A percentile compares a stretch with the other conserved stretches of the same genome.
phyloP scores from a whole-genome alignment of 2,113 vertebrate species.

The Sakesphorus luctuosus region DNA sequence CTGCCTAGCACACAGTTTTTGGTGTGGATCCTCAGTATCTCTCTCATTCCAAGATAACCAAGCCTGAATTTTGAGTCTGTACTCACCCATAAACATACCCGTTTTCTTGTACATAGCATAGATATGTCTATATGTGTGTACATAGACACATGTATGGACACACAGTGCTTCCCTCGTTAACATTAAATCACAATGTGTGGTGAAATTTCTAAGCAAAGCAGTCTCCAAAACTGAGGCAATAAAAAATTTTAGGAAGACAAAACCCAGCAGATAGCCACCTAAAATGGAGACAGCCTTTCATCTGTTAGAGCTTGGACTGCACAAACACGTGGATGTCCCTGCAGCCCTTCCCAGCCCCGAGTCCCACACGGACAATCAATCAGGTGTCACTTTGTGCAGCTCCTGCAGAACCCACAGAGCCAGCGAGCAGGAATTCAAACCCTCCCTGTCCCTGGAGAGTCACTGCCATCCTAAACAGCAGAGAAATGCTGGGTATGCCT shows the following conservation, averaged over 20 bases:
- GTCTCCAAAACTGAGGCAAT: not conserved
- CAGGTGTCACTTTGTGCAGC: not conserved
- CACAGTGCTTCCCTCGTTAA: not conserved
- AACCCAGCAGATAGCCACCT: not conserved
- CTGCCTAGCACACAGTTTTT: not conserved
- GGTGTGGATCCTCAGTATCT: not conserved
- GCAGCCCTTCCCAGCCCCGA: not conserved
- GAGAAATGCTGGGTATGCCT: constrained; percentile 44
- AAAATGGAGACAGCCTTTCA: not conserved
- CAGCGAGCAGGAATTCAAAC: not conserved
- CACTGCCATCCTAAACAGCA: constrained; percentile 33
- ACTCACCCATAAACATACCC: not conserved
- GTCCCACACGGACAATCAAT: not conserved
- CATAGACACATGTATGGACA: not conserved
- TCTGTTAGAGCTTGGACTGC: not conserved
- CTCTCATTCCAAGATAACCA: not conserved
- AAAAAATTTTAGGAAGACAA: not conserved
- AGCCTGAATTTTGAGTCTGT: not conserved
- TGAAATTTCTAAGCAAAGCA: not conserved
- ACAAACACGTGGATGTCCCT: not conserved
- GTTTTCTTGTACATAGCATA: not conserved
- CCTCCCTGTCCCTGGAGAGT: not conserved
- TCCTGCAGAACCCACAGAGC: not conserved
- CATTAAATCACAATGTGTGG: not conserved
- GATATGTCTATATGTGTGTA: not conserved